A percentile compares a stretch with the other conserved stretches of the same genome.
Conservation (phyloP, 1,140 invertebrate genomes). For the Sarcophaga peregrina region DNA sequence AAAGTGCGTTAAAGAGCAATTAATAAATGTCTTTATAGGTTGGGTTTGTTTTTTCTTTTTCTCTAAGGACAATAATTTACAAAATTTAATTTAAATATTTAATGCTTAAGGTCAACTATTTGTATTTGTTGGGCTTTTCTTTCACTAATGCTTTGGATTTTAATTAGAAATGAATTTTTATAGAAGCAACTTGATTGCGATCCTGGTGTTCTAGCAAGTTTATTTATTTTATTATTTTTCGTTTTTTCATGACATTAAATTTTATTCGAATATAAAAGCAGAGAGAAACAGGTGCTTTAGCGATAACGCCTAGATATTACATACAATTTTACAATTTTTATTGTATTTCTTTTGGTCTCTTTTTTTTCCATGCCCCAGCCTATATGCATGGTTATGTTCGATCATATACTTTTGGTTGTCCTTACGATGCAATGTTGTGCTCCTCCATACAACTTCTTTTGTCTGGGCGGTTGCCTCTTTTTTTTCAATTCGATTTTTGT, state of each 20-base stretch:
- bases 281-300: slow-evolving; percentile 19
- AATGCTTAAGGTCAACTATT: background rate
- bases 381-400: background rate
- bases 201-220: too few species aligned
- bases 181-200: too few species aligned
- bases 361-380: background rate
- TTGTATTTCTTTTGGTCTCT: background rate
- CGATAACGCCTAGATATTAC: slow-evolving; percentile 34
- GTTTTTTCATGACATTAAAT: too few species aligned
- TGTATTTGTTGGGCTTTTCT: too few species aligned
- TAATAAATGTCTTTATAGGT: slow-evolving; percentile 38
- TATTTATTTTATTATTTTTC: too few species aligned
- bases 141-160: too few species aligned
- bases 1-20: slow-evolving; percentile 23
- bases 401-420: background rate
- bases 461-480: slow-evolving; percentile 4
- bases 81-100: slow-evolving; percentile 11
- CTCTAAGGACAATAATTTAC: background rate
- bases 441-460: slow-evolving; percentile 24
- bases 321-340: background rate
- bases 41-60: too few species aligned
- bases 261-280: background rate
- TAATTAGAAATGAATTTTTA: too few species aligned
- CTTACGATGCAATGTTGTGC: too few species aligned
- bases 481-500: background rate